Conservation (phyloP, 2,113 vertebrate genomes). For the Dicrurus megarhynchus region DNA sequence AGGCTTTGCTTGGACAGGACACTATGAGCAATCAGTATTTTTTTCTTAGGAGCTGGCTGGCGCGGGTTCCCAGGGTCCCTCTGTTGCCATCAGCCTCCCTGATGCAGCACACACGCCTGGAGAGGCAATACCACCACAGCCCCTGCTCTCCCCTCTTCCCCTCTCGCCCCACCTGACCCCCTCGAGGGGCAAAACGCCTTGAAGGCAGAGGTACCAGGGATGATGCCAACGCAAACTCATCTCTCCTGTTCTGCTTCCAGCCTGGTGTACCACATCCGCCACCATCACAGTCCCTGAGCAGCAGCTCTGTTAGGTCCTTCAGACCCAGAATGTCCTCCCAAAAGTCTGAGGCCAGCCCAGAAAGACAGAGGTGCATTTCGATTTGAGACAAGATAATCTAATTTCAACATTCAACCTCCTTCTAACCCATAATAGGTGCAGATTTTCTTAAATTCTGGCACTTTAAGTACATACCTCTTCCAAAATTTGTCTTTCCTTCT, state of each 20-base stretch:
- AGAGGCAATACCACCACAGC: background rate
- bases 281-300: background rate
- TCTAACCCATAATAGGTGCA: background rate
- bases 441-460: background rate
- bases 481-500: background rate
- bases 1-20: background rate
- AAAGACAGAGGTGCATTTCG: background rate
- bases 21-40: no score
- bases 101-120: background rate
- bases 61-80: background rate
- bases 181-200: background rate
- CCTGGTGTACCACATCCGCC: fast-evolving
- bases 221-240: background rate
- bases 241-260: background rate
- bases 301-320: background rate
- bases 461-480: background rate
- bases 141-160: background rate
- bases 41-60: background rate
- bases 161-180: background rate
- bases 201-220: no score
- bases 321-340: background rate
- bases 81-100: background rate
- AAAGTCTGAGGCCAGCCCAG: fast-evolving
- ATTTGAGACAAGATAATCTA: background rate
- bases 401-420: background rate